These are phyloP conservation scores for Okapia johnstoni DNA, from an alignment of 2,113 vertebrate genomes.

Conservation along the genomic window DNA sequence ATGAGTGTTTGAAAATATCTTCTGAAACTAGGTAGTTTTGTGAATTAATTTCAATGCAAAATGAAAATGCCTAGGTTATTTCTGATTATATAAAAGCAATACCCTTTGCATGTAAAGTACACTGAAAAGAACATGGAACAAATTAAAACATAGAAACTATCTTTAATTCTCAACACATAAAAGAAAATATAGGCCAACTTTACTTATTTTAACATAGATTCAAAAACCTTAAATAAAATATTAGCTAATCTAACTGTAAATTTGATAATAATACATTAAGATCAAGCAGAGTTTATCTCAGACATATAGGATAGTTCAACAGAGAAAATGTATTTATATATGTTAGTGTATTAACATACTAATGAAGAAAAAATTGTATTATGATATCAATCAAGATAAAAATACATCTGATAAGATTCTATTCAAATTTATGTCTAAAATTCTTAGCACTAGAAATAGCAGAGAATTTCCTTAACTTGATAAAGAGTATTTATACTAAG, in stretches of 20 bases:
- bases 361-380: neutral
- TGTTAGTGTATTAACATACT: neutral
- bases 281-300: constrained; percentile 18
- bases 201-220: neutral
- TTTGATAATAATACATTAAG: neutral
- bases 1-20: neutral
- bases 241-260: neutral
- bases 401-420: neutral
- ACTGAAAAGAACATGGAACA: neutral
- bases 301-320: neutral
- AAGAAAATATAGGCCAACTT: neutral
- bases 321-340: neutral
- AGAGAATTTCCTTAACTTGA: neutral
- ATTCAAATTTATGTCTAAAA: neutral
- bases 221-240: neutral
- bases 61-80: neutral
- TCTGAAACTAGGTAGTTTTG: neutral
- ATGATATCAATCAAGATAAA: neutral
- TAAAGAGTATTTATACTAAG: neutral
- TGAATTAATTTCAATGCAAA: constrained; percentile 1
- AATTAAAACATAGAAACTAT: neutral
- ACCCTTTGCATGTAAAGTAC: neutral
- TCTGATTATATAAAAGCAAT: neutral
- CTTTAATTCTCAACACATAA: neutral
- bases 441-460: neutral